Evolutionary conservation across 2,797 vertebrate species (phyloP).

Genomic region (Kryptolebias ocellatus): DNA sequence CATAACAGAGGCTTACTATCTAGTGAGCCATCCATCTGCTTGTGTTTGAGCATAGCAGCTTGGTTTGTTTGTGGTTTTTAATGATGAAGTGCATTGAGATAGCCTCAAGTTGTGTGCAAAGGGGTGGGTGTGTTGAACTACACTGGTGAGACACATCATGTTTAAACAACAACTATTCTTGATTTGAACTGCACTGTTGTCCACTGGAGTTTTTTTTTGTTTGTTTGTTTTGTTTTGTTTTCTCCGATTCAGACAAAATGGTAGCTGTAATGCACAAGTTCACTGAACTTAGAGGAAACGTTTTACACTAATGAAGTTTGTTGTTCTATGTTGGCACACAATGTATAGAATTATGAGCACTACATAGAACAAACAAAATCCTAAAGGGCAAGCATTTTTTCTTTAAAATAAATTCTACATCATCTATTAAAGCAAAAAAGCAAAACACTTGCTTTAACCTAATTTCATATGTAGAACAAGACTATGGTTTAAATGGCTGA

Average conservation of each 20-base stretch:
- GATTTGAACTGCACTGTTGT: slow-evolving; percentile 51
- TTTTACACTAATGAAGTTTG: too few relatives aligned
- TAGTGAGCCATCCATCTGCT: slow-evolving; percentile 38
- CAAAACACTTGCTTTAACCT: neutral
- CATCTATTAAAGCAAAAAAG: neutral
- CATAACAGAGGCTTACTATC: slow-evolving; percentile 32
- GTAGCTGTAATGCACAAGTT: too few relatives aligned
- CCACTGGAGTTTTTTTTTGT: slow-evolving; percentile 1
- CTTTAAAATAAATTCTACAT: too few relatives aligned
- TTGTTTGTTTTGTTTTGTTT: too few relatives aligned
- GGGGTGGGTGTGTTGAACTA: slow-evolving; percentile 50
- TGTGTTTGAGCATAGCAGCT: slow-evolving; percentile 43
- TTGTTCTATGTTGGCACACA: too few relatives aligned
- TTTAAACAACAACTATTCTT: slow-evolving; percentile 51
- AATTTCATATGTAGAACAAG: neutral
- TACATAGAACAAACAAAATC: too few relatives aligned
- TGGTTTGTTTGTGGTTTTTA: slow-evolving; percentile 55
- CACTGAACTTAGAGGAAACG: too few relatives aligned
- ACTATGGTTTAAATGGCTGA: too few relatives aligned
- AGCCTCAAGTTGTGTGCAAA: slow-evolving; percentile 67
- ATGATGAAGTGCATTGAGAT: slow-evolving; percentile 49
- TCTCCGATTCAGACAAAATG: too few relatives aligned
- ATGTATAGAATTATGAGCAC: too few relatives aligned
- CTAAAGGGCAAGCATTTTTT: too few relatives aligned
- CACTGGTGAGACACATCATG: slow-evolving; percentile 51